These are phyloP conservation scores for Ferdinandea cuprea DNA, from an alignment of 2,888 invertebrate genomes.

Conservation along the genomic window DNA sequence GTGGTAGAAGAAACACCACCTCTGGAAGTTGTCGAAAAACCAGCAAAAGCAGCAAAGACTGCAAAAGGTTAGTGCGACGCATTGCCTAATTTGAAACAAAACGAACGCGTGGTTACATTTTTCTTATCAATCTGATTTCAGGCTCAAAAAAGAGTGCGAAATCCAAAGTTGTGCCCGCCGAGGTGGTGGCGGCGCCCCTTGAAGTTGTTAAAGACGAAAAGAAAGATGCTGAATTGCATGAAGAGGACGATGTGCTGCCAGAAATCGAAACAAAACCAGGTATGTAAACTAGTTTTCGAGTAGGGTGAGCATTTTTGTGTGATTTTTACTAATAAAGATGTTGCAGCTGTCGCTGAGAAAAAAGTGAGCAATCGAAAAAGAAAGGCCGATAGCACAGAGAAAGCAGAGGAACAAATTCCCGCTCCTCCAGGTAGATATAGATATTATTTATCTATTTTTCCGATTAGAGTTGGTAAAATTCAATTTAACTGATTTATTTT, in stretches of 20 bases:
- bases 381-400: slow-evolving; percentile 48
- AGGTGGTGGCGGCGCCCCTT: slow-evolving; percentile 10
- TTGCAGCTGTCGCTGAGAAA: slow-evolving; percentile 44
- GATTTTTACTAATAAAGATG: background rate
- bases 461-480: background rate
- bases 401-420: slow-evolving; percentile 30
- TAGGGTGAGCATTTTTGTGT: background rate
- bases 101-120: too few relatives aligned
- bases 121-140: background rate
- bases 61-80: slow-evolving; percentile 36
- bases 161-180: slow-evolving; percentile 23
- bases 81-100: background rate
- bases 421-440: slow-evolving; percentile 43
- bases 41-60: slow-evolving; percentile 40
- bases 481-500: background rate
- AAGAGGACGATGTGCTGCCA: slow-evolving; percentile 31
- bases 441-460: background rate
- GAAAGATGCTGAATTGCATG: slow-evolving; percentile 3
- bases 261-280: slow-evolving; percentile 33
- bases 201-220: slow-evolving; percentile 9
- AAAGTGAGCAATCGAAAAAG: slow-evolving; percentile 44
- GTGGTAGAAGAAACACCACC: slow-evolving; percentile 43
- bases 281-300: slow-evolving; percentile 13
- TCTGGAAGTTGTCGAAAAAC: slow-evolving; percentile 41
- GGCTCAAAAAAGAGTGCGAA: slow-evolving; percentile 43